phyloP scores from a whole-genome alignment of 1,140 invertebrate species.

The Varroa destructor region DNA sequence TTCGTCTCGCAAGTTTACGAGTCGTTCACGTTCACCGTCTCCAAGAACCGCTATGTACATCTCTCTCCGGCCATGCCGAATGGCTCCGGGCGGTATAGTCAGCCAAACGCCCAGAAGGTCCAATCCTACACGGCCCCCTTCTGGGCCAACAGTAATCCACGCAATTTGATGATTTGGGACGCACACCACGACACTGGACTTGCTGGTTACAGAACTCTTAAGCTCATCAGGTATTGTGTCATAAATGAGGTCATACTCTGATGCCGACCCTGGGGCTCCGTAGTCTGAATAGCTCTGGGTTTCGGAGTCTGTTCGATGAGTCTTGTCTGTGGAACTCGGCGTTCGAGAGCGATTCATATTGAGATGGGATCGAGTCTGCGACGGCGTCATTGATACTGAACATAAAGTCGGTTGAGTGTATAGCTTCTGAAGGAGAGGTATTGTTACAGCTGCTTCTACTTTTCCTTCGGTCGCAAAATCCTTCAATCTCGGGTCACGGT shows the following conservation, averaged over 20 bases:
- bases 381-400: slow-evolving; percentile 15
- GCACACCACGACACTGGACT: not conserved
- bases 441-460: not conserved
- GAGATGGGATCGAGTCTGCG: not conserved
- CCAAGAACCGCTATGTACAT: slow-evolving; percentile 72
- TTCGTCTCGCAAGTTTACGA: slow-evolving; percentile 51
- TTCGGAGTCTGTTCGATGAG: slow-evolving; percentile 7
- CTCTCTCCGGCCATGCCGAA: slow-evolving; percentile 59
- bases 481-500: not conserved
- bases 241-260: slow-evolving; percentile 2
- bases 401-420: not conserved
- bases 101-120: slow-evolving; percentile 54
- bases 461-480: slow-evolving; percentile 5
- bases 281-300: slow-evolving; percentile 16
- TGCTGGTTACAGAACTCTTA: not conserved
- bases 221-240: slow-evolving; percentile 26
- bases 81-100: slow-evolving; percentile 70
- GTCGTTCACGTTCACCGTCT: slow-evolving; percentile 66
- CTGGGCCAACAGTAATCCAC: slow-evolving; percentile 13
- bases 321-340: slow-evolving; percentile 25
- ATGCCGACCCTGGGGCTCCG: not conserved
- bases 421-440: slow-evolving; percentile 17
- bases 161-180: slow-evolving; percentile 4
- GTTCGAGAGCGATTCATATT: slow-evolving; percentile 12
- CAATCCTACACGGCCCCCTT: slow-evolving; percentile 4